Conservation (phyloP, 2,888 invertebrate species). For the Ryuthela nishihirai region DNA sequence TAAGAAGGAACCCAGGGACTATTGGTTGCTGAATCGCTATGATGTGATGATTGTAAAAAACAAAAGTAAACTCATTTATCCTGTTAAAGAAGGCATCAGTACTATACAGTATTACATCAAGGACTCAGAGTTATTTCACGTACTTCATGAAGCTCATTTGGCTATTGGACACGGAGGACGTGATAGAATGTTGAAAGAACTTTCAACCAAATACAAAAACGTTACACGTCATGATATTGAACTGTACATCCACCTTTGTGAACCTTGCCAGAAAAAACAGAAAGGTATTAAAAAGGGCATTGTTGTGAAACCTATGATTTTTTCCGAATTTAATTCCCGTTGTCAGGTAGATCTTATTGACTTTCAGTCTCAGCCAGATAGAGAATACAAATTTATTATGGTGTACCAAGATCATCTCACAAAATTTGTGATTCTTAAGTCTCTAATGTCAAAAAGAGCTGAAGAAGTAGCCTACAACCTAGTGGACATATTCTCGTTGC, state of each 20-base stretch:
- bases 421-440: slow-evolving; percentile 38
- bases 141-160: too few relatives aligned
- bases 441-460: slow-evolving; percentile 35
- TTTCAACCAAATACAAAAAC: slow-evolving; percentile 13
- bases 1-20: too few relatives aligned
- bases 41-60: too few relatives aligned
- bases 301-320: slow-evolving; percentile 20
- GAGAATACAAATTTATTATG: slow-evolving; percentile 39
- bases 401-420: slow-evolving; percentile 42
- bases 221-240: slow-evolving; percentile 17
- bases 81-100: too few relatives aligned
- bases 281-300: slow-evolving; percentile 16
- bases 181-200: too few relatives aligned
- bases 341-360: slow-evolving; percentile 42
- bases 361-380: slow-evolving; percentile 39
- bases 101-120: too few relatives aligned
- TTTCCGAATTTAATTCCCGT: slow-evolving; percentile 8
- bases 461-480: slow-evolving; percentile 28
- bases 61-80: too few relatives aligned
- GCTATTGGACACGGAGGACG: too few relatives aligned
- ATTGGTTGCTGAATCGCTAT: too few relatives aligned
- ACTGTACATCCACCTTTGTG: slow-evolving; percentile 20
- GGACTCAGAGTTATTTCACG: too few relatives aligned
- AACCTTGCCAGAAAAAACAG: slow-evolving; percentile 24
- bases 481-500: slow-evolving; percentile 31